Evolutionary conservation across 37 sponge, comb jelly and placozoan species (phyloP), one percentile per base, ranked within the genome.

Genomic region (Beroe ovata): DNA sequence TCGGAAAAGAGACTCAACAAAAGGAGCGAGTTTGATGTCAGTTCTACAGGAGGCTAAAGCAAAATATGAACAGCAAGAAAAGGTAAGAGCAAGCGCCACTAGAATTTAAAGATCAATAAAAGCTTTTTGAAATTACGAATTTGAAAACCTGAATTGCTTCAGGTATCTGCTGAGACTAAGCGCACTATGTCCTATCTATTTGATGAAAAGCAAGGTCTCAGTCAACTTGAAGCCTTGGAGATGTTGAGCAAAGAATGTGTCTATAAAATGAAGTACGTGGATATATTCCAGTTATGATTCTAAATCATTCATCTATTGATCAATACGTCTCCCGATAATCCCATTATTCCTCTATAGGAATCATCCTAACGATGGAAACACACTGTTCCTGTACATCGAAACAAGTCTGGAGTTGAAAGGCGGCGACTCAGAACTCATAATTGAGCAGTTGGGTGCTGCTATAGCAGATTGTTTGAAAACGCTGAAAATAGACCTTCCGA

Each of bases 191-290:
- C 54, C 2, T 77, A 77, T 23, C 28, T 77, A 3, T 77, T 77
- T 40, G 84, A 77, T 23, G 84, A 77, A 54, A 42, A 77, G 21
- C 84, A 77, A 54, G 84, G 84, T 42, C 47, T 77, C 47, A 77
- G 84, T 77, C 84, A 77, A 25, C 54, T 77, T 1, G 84, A 77
- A 42, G 84, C 84, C 0, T 26, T 77, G 28, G 47, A 77, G 47
- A 77, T 77, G 84, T 29, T 77, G 28, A 77, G 84, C 84, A 77
- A 42, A 54, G 84, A 77, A 40, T 77, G 84, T 40, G 84, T 42
- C 21, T 35, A 32, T 19, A 77, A 77, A 19, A 77, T 77, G 84
- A 77, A 77, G 84, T 77, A 40, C 39, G 84, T 58, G 59, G 11
- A 19, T 58, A 58, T 58, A 58, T 58, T 58, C 18, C 16, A 58